Percentiles rank a stretch among this genome's conserved stretches.
These are phyloP conservation scores for Theristicus caerulescens DNA, from an alignment of 2,113 vertebrate genomes.

Conservation along the genomic window DNA sequence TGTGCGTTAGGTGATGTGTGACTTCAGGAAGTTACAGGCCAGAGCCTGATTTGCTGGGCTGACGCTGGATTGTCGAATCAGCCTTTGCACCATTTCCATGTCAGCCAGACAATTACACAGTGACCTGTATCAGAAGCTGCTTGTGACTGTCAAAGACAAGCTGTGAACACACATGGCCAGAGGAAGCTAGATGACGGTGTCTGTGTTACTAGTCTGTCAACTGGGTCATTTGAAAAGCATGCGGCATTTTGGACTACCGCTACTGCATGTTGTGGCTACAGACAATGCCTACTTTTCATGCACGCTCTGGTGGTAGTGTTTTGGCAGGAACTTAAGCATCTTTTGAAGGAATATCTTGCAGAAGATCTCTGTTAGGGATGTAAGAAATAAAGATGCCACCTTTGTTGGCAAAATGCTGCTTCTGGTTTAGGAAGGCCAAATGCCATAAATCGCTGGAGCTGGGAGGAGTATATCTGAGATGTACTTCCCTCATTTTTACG, in stretches of 20 bases:
- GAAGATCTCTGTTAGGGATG: neutral
- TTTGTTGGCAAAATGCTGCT: neutral
- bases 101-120: neutral
- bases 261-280: neutral
- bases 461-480: neutral
- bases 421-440: neutral
- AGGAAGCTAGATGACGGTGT: neutral
- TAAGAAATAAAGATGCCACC: neutral
- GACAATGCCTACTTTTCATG: neutral
- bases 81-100: neutral
- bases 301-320: neutral
- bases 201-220: neutral
- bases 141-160: neutral
- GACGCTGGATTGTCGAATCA: neutral
- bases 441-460: neutral
- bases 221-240: neutral
- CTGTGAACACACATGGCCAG: rapidly evolving
- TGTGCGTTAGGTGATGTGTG: neutral
- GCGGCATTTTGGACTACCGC: neutral
- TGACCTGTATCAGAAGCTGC: neutral
- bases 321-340: neutral
- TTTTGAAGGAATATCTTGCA: neutral
- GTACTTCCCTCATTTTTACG: neutral
- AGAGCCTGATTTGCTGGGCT: neutral
- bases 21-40: neutral